Conservation (phyloP, 1,140 invertebrate species). For the Schlechtendalia chinensis region DNA sequence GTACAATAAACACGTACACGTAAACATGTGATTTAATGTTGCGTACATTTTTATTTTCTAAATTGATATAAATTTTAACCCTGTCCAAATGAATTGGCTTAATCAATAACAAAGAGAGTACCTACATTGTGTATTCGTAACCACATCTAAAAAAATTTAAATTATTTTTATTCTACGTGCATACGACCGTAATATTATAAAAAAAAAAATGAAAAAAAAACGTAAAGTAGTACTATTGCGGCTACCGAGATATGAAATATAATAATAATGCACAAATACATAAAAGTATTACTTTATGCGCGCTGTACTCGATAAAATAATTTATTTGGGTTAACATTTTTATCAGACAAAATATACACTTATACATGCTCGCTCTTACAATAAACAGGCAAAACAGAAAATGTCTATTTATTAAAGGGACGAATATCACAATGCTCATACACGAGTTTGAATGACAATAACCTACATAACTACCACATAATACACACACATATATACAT, state of each 20-base stretch:
- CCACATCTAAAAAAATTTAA: neutral
- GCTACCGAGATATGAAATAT: neutral
- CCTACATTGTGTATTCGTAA: neutral
- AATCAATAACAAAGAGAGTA: neutral
- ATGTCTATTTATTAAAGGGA: slow-evolving; percentile 9
- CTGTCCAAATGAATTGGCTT: neutral
- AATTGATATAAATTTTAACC: neutral
- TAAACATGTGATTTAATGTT: neutral
- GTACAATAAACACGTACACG: too few relatives aligned
- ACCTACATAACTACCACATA: too few relatives aligned
- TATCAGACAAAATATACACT: neutral
- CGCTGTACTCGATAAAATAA: neutral
- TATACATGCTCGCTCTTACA: neutral
- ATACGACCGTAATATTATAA: neutral
- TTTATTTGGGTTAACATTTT: slow-evolving; percentile 32
- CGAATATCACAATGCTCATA: too few relatives aligned
- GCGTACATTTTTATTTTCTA: too few relatives aligned
- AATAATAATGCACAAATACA: slow-evolving; percentile 14
- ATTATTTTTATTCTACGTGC: neutral
- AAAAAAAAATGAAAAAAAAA: neutral
- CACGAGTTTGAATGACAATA: too few relatives aligned
- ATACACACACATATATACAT: too few relatives aligned
- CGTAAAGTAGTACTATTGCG: neutral
- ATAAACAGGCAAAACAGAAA: neutral
- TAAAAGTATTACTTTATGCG: neutral